Evolutionary conservation across 2,888 invertebrate species (phyloP), one percentile per base, ranked within the genome.

Genomic region (Sinohyriopsis cumingii): DNA sequence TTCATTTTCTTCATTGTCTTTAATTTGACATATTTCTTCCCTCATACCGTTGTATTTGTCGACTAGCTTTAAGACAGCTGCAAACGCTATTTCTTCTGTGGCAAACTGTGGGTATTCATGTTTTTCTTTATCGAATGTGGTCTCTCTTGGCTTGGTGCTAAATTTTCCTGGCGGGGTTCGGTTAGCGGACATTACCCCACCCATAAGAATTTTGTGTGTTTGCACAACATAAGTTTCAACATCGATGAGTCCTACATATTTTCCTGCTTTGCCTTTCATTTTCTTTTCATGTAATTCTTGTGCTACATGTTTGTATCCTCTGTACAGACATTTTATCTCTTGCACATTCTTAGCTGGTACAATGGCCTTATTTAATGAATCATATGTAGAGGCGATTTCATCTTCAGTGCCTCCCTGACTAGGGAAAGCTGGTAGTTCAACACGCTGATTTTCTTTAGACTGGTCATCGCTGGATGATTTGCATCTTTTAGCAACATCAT

Each of bases 241-340:
- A 20, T 69, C 65, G 5, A 69, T 56, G 0, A 69, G 2, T 22
- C 65, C 67, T 55, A 62, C 24, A 67, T 28, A n/a, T 15, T 33
- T 25, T 3, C 55, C 24, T 45, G 0, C 45, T 20, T 19, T 5
- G 1, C 3, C 54, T 20, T 19, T 0, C 18, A 22, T 64, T 19
- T 15, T 3, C 3, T 18, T 53, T 24, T 56, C 0, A n/a, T 59
- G 24, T 7, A 68, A 20, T 54, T 65, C 65, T n/a, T 25, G 0
- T 20, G 24, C 56, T 7, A 69, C 22, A 55, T 45, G 55, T 28
- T 60, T 65, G 55, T 69, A 65, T 7, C 60, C 69, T 22, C 33
- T 59, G 45, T 65, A 69, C 33, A 69, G 56, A 56, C 63, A 61
- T 61, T 33, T 55, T 9, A 59, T 69, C 20, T 69, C 69, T 6